phyloP scores from a whole-genome alignment of 2,113 vertebrate species.

The Picathartes gymnocephalus region DNA sequence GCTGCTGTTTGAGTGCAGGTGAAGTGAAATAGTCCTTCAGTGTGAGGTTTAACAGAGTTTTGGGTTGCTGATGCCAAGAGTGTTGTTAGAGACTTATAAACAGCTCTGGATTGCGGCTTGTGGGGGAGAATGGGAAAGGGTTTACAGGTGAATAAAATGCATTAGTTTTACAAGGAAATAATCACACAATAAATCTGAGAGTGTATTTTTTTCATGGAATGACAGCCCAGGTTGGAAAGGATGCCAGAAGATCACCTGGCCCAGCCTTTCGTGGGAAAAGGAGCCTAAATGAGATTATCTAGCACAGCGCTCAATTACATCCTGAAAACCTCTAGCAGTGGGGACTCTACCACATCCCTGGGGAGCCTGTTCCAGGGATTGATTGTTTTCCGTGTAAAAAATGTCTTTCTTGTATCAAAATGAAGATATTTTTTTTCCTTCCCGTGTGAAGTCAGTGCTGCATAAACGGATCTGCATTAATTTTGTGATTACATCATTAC shows the following conservation, averaged over 20 bases:
- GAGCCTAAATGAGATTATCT: neutral
- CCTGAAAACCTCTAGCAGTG: neutral
- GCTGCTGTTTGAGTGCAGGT: neutral
- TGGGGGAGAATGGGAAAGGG: neutral
- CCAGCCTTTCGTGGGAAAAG: neutral
- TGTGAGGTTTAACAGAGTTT: neutral
- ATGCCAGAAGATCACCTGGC: neutral
- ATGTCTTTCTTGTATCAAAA: neutral
- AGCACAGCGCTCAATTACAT: neutral
- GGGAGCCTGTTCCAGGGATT: neutral
- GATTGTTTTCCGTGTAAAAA: neutral
- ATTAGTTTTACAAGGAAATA: constrained; percentile 6
- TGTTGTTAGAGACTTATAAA: neutral
- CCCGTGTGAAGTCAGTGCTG: neutral
- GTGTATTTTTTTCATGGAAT: neutral
- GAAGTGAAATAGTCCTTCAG: neutral
- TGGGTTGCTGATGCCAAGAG: neutral
- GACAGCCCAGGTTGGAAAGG: neutral
- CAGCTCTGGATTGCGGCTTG: neutral
- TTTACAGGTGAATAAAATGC: constrained; percentile 26
- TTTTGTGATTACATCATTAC: neutral
- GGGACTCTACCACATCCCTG: neutral
- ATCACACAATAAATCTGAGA: neutral
- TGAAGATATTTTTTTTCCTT: neutral
- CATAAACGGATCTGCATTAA: neutral